Base-by-base conservation (phyloP, 2,888 invertebrate genomes). In the Danaus chrysippus region DNA sequence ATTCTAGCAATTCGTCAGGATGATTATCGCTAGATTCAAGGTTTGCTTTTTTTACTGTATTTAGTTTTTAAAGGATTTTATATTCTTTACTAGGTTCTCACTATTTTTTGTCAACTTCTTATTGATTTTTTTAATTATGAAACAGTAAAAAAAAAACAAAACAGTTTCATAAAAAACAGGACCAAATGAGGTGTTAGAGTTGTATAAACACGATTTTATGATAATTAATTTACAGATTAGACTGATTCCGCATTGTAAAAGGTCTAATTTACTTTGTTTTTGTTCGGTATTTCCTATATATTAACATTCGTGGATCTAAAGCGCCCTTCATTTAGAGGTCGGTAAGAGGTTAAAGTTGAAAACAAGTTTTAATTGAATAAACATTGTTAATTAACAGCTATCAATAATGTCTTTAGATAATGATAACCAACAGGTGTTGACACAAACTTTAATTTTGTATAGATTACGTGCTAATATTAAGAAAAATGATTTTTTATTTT, bases 281-380 rank as follows among this genome's bases (percentile, higher is more conserved):
- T 46, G 46, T 46, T 49, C 15, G 10, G 10, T 17, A 49, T 49
- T 49, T 49, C 49, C 49, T 49, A 11, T 49, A 49, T 11, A 15
- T 49, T 49, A 17, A 49, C 46, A 46, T 17, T 49, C 43, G 43
- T 43, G n/a, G 10, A n/a, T 17, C n/a, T 17, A 17, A 49, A 10
- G 49, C 17, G 49, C 17, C 49, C 49, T 49, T 49, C 46, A 5
- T 15, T 49, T 49, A 49, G 49, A 49, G 49, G 49, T 17, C 49
- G 49, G 23, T 34, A 34, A 34, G 23, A 34, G 23, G 23, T 34
- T 34, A 34, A 34, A 34, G 23, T 34, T 34, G 23, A 34, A 34
- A 34, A 34, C 23, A 34, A 34, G 13, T 46, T 46, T 49, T 49
- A 49, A 49, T 49, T 49, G 9, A 49, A 49, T 17, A 17, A 49